Base-by-base conservation (phyloP, 35 echinoderm and acorn worm genomes). In the Anneissia japonica region DNA sequence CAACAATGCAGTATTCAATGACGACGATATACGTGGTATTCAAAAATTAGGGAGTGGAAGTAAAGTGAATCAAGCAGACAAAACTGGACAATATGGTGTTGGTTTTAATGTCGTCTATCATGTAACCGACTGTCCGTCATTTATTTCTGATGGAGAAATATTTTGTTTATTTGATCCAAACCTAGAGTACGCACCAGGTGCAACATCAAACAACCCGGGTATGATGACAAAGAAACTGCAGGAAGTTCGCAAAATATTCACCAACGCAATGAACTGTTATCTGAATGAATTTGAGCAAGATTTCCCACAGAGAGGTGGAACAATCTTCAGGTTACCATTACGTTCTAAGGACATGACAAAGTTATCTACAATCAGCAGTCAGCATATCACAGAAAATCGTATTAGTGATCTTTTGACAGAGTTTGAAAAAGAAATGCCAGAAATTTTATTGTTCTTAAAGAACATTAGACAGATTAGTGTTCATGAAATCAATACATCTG, bases 41-140 rank as follows among this genome's bases (percentile, higher is more conserved):
- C 94, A 97, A 37, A 78, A 87, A 28, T 80, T 97, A 45, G 94
- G 94, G 30, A 82, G 76, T 2, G 94, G 94, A 0, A 82, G 87
- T 34, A 97, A 97, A 83, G 31, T 78, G 30, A 41, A 81, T 35
- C 73, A 87, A 23, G 75, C 39, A 35, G 35, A 78, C 74, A 97
- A 81, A 55, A 87, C 86, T 35, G 94, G 94, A 23, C 76, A 86
- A 31, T 97, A 90, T 75, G 94, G 90, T 34, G 76, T 97, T 38
- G 94, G 94, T 5, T 97, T 97, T 36, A 97, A 97, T 77, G 64
- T 87, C 0, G 94, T 97, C 4, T 97, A 97, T 32, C 90, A 93
- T 37, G 45, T 97, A 14, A 97, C 90, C 0, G 94, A 97, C 39
- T 97, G 90, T 37, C 94, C 94, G 4, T 87, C 81, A 38, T 93